Conservation (phyloP, 2,797 vertebrate species). For the Phoebastria nigripes region DNA sequence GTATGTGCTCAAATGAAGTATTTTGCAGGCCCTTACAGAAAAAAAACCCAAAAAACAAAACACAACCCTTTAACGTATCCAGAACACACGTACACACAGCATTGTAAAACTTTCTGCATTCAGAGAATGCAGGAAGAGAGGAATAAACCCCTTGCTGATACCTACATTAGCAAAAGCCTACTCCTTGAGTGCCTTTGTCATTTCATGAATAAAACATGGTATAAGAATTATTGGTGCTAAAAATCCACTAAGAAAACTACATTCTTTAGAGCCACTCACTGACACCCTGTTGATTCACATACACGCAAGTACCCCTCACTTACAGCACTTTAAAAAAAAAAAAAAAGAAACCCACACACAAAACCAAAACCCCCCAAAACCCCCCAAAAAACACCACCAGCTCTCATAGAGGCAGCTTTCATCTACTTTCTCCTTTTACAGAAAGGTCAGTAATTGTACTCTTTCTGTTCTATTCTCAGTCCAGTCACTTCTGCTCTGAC, state of each 20-base stretch:
- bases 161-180: not conserved
- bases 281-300: not conserved
- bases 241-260: not conserved
- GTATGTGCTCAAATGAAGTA: not conserved
- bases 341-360: too few relatives aligned
- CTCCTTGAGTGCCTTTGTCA: not conserved
- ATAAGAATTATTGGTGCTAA: not conserved
- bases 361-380: too few relatives aligned
- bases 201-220: not conserved
- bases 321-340: not conserved
- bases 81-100: accelerated
- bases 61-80: not conserved
- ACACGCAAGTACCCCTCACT: not conserved
- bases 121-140: not conserved
- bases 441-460: not conserved
- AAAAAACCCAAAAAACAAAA: not conserved
- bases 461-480: not conserved
- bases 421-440: not conserved
- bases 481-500: not conserved
- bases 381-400: too few relatives aligned
- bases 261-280: not conserved
- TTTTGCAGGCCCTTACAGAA: not conserved
- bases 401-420: not conserved
- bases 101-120: not conserved
- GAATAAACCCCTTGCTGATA: not conserved